Base-by-base conservation (phyloP, 2,113 vertebrate species). In the Phyllostomus discolor region DNA sequence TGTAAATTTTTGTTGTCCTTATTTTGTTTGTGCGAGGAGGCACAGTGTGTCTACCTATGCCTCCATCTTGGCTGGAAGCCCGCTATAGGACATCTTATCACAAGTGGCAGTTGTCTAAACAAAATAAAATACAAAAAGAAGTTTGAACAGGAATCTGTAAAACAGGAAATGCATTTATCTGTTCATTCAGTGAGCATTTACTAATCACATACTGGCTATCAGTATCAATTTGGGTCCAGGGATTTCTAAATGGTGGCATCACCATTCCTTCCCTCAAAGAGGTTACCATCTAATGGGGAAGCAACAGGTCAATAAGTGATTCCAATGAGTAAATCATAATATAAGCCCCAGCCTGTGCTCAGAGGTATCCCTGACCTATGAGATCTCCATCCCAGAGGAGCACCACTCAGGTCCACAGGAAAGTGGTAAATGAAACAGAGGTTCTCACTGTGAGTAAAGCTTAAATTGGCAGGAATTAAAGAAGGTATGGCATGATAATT, bases 401-500 rank as follows among this genome's bases (percentile, higher is more conserved):
- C 10, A 31, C 48, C 35, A 50, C 8, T 35, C 31, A 22, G 26
- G 41, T 46, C 20, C 87, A 46, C 33, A 8, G 9, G 54, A 41
- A 76, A 93, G 79, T 7, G 2, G 10, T 8, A 15, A 50, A n/a
- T 50, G 33, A 15, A 41, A 17, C 22, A 46, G 82, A 90, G 4
- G 43, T 26, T 52, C 20, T 20, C 15, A 17, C 38, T 43, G 17
- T n/a, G 19, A 90, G n/a, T 7, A 52, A 43, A 87, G 26, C 35
- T 62, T 33, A 38, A 4, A 16, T 1, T 33, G 2, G 2, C n/a
- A 48, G 41, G 16, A 41, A 50, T 0, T 28, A n/a, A 84, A 83
- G 69, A 43, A 11, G 3, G 3, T 17, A 4, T 0, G 22, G 1
- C 31, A 12, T 4, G 7, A 66, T 15, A 10, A n/a, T 41, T 26